Evolutionary conservation across 1,140 invertebrate species (phyloP), one percentile per base, ranked within the genome.

Genomic region (Eufriesea mexicana): DNA sequence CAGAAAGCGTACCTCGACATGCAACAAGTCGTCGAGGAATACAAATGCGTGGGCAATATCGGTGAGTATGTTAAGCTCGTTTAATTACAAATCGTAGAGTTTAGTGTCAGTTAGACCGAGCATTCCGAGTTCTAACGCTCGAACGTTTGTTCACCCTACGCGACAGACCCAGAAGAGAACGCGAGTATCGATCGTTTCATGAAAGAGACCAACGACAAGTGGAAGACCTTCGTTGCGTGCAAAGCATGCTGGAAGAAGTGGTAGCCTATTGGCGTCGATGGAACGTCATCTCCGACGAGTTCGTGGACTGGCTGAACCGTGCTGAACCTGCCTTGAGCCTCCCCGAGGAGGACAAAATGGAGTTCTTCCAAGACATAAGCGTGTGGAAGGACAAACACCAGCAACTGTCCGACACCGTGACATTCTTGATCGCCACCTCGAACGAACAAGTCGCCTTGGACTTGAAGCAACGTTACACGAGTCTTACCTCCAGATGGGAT

Each of bases 1-100:
- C 98, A 98, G 90, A 98, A 98, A 95, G 98, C 98, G 28, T 98
- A 97, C 90, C 94, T 97, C 83, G 98, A 99, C 90, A 98, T 98
- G 96, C 97, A 98, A 93, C 97, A 98, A 91, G 97, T 98, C 64
- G 96, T 97, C 54, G 98, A 98, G 64, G 97, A 98, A 89, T 99
- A 98, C 91, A 98, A 98, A 94, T 96, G 96, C 87, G 97, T 98
- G 64, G 97, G 97, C 85, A 96, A 97, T 93, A 95, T 98, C 71
- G 96, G 97, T 95, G 95, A 94, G 93, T 92, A 7, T 67, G 18
- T 14, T 51, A 28, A 20, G 35, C 0, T 25, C 18, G 9, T 10
- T n/a, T 35, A 35, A 35, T 35, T 2, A 35, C 35, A 4, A 35
- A 35, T 35, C 35, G 35, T 35, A 35, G 35, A n/a, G n/a, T n/a